Base-by-base conservation (phyloP, 2,888 invertebrate species). In the Hydroisotoma schaefferi region DNA sequence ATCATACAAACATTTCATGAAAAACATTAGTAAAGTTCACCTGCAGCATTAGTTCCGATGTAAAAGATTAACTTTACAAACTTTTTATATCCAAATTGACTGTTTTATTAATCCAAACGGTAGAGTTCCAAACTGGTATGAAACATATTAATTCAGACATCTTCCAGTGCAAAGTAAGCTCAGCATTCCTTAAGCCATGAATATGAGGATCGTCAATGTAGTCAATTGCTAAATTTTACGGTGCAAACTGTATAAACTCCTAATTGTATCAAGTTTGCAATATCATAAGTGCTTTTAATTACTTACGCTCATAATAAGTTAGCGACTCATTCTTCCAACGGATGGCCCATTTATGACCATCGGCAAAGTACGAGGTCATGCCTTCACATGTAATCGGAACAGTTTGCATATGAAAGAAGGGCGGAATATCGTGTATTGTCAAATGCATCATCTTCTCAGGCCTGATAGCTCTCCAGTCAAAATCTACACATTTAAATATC, bases 51-150 rank as follows among this genome's bases (percentile, higher is more conserved):
- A 10, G 33, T 33, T 33, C 33, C 8, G 18, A 27, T 27, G 26
- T 18, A 15, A 18, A 33, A 18, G 23, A 20, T 22, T 20, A 1
- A 54, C 18, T 2, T 23, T 4, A n/a, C 15, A 8, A 40, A 60
- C 60, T 55, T 20, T 43, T 48, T 3, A 59, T 55, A 44, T 48
- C 55, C 23, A 59, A 25, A 5, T 27, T 18, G 6, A 59, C 20
- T 2, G 59, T 44, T 27, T 26, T 56, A 23, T 55, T 64, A 6
- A 44, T 59, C 66, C 66, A 69, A 1, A 51, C 40, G 0, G 64
- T 55, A 6, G 68, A 47, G 44, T 69, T 69, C 68, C 68, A 69
- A 29, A 69, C 57, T 22, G 68, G 68, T 23, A 62, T 63, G 29
- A 53, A 59, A 48, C 68, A 69, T 43, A 40, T 59, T 1, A 65